Percentiles rank a stretch among this genome's conserved stretches.
Evolutionary conservation across 2,797 vertebrate genomes (phyloP).

Genomic region (Masticophis lateralis): DNA sequence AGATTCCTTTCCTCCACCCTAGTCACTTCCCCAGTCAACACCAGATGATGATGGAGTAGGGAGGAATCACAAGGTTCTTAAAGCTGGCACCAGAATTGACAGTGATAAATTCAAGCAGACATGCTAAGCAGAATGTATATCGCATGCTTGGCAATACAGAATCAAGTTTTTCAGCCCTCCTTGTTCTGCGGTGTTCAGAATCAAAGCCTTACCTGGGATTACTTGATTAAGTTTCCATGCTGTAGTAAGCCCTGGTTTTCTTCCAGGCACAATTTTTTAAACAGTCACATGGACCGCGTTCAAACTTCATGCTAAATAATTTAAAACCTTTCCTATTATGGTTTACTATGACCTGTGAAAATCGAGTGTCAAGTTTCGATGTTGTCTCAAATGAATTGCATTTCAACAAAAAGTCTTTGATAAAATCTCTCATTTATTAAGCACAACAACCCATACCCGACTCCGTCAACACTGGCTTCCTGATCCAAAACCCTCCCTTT

Average conservation of each 20-base stretch:
- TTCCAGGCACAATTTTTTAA: background rate
- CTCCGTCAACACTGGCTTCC: no score
- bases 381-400: no score
- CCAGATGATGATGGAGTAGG: background rate
- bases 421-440: no score
- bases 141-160: background rate
- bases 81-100: background rate
- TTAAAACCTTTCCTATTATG: background rate
- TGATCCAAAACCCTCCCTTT: no score
- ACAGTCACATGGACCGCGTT: background rate
- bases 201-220: background rate
- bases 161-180: background rate
- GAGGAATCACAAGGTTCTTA: background rate
- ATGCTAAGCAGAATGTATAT: background rate
- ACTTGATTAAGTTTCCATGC: background rate
- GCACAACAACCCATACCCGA: no score
- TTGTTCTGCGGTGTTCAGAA: background rate
- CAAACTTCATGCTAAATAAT: background rate
- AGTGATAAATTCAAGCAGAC: background rate
- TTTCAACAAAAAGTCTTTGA: no score
- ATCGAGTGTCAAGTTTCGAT: background rate
- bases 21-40: background rate
- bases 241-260: background rate
- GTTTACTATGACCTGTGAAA: background rate
- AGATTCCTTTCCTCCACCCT: background rate